A percentile compares a stretch with the other conserved stretches of the same genome.
Evolutionary conservation across 2,797 vertebrate genomes (phyloP).

Genomic region (Melanogrammus aeglefinus): DNA sequence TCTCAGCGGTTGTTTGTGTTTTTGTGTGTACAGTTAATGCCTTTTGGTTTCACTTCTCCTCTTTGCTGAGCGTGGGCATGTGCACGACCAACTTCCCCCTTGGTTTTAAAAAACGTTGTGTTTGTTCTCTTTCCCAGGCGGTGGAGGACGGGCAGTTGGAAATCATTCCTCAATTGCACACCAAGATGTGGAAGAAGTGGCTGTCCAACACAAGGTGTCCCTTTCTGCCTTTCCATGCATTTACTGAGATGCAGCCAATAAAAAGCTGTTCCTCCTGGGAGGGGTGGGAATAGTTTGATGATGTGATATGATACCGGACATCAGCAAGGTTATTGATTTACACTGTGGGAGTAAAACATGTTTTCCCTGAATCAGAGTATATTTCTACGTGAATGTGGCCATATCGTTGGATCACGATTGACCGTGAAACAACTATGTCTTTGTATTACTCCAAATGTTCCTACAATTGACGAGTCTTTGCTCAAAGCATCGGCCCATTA

Average conservation of each 20-base stretch:
- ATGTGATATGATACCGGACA: neutral
- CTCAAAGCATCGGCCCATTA: neutral
- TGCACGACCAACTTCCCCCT: neutral
- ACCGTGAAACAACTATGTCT: neutral
- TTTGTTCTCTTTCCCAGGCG: slow-evolving; percentile 61
- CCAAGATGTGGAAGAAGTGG: slow-evolving; percentile 87
- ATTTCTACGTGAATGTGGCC: neutral
- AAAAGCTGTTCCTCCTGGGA: neutral
- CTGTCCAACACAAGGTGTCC: slow-evolving; percentile 79
- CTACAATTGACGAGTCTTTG: neutral
- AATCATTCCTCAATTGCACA: slow-evolving; percentile 77
- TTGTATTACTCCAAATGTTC: neutral
- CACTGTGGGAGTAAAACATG: neutral
- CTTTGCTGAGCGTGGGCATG: neutral
- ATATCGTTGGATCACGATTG: neutral
- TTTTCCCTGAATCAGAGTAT: neutral
- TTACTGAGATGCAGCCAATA: neutral
- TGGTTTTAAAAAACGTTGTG: neutral
- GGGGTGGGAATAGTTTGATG: neutral
- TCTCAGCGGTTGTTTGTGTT: no score
- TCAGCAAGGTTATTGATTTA: neutral
- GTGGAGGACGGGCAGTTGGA: slow-evolving; percentile 76
- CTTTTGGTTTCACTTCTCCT: neutral
- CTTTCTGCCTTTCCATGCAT: neutral
- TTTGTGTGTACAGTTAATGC: neutral